Evolutionary conservation across 2,797 vertebrate species (phyloP).

Genomic region (Thaleichthys pacificus): DNA sequence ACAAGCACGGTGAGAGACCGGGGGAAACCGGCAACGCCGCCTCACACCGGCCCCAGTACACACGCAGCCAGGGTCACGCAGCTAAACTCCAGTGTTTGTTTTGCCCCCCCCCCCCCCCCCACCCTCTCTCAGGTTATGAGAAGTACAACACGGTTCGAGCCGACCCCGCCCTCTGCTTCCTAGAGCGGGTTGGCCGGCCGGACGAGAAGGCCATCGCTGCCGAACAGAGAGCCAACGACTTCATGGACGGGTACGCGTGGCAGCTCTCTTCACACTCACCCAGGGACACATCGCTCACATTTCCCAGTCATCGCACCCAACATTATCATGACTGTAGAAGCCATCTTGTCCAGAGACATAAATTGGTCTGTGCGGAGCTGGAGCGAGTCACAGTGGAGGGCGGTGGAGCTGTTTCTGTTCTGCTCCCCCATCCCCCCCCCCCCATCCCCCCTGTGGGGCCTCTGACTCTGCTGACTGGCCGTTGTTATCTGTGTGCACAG

Average conservation of each 20-base stretch:
- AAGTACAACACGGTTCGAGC: slow-evolving; percentile 98
- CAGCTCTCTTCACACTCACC: too few relatives aligned
- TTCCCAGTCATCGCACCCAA: too few relatives aligned
- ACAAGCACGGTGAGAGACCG: slow-evolving; percentile 88
- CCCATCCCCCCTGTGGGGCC: background rate
- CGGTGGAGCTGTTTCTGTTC: background rate
- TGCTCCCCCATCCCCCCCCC: too few relatives aligned
- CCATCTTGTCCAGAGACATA: background rate
- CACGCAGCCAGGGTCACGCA: background rate
- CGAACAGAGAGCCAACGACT: slow-evolving; percentile 96
- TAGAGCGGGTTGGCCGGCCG: slow-evolving; percentile 93
- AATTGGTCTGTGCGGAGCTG: background rate
- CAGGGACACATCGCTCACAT: too few relatives aligned
- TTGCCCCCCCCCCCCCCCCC: slow-evolving; percentile 27
- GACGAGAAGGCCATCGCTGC: slow-evolving; percentile 98
- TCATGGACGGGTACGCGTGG: slow-evolving; percentile 88
- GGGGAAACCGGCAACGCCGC: too few relatives aligned
- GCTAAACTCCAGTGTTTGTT: slow-evolving; percentile 12
- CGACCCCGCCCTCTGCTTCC: slow-evolving; percentile 91
- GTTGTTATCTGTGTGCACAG: slow-evolving; percentile 66
- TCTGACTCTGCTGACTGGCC: background rate
- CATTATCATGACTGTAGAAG: background rate
- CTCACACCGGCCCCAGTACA: background rate
- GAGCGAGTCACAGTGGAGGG: background rate
- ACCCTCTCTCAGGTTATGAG: slow-evolving; percentile 85